Base-by-base conservation (phyloP, 2,797 vertebrate genomes). In the Yasuhikotakia modesta region DNA sequence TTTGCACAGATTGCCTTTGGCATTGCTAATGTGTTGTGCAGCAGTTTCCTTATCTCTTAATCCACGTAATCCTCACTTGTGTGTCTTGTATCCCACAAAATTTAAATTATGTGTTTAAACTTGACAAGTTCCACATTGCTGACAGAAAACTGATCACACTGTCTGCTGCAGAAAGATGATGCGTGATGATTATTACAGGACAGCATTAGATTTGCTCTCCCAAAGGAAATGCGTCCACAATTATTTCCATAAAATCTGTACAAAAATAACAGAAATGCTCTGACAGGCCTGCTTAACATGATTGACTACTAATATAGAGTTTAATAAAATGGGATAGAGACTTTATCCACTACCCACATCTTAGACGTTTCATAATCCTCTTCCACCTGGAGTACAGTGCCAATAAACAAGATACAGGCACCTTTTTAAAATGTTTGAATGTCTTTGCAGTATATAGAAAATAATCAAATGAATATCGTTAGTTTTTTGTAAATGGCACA, bases 31-130 rank as follows among this genome's bases (percentile, higher is more conserved):
- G 22, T 48, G 70, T 79, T 77, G 30, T 61, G 24, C 8, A 16
- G 55, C 35, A 35, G 64, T 75, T 71, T 73, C 50, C 32, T 82
- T 79, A 79, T 77, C 79, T 73, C 60, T 4, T 64, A 79, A 65
- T 77, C 60, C 77, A 35, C 55, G 43, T 69, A 67, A 68, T 68
- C 67, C 52, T 30, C 55, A 55, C 43, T 48, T 10, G 19, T 39
- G 43, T 58, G 21, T 60, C 63, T 3, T 21, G 63, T 19, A 48
- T 81, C 72, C 63, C 12, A 1, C 43, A 48, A 52, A 64, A 61
- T 35, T 55, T 45, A 24, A 76, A 67, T 22, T 48, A 39, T 61
- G 32, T 46, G 24, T 45, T 70, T 79, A 67, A 57, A 74, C 60
- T 66, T 19, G 8, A 66, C 43, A 53, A 67, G 43, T 68, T 64